These are phyloP conservation scores for Petrocephalus microphthalmus DNA, from an alignment of 2,113 vertebrate genomes.

Conservation along the genomic window DNA sequence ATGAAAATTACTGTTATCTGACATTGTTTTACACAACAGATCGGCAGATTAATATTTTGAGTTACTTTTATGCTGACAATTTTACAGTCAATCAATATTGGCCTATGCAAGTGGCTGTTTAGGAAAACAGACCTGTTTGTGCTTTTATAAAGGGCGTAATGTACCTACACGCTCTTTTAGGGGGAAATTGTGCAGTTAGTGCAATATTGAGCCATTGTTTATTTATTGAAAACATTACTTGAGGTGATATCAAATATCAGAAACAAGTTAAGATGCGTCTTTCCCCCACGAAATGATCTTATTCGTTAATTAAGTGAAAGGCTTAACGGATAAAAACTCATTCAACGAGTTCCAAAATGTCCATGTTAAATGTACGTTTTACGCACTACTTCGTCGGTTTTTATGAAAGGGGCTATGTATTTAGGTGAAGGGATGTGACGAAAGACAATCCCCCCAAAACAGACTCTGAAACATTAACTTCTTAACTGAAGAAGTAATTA, in stretches of 20 bases:
- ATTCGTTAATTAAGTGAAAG: background rate
- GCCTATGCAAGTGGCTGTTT: background rate
- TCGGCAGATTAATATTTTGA: background rate
- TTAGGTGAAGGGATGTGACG: background rate
- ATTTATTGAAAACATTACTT: background rate
- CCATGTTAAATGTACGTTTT: background rate
- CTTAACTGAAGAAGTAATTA: background rate
- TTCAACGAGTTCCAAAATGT: background rate
- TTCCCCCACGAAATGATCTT: background rate
- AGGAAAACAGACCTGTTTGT: background rate
- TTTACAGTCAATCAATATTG: background rate
- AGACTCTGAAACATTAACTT: background rate
- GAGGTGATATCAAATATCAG: background rate
- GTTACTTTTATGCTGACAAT: background rate
- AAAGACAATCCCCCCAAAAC: background rate
- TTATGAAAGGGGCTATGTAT: background rate
- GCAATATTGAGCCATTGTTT: background rate
- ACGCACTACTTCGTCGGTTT: background rate
- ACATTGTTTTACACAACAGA: background rate
- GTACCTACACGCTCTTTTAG: background rate
- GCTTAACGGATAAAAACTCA: background rate
- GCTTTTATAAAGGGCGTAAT: background rate
- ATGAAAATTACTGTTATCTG: slow-evolving; percentile 1
- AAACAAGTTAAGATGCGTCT: background rate
- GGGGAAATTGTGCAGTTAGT: background rate